phyloP scores from a whole-genome alignment of 2,888 invertebrate species.

The Baronia brevicornis region DNA sequence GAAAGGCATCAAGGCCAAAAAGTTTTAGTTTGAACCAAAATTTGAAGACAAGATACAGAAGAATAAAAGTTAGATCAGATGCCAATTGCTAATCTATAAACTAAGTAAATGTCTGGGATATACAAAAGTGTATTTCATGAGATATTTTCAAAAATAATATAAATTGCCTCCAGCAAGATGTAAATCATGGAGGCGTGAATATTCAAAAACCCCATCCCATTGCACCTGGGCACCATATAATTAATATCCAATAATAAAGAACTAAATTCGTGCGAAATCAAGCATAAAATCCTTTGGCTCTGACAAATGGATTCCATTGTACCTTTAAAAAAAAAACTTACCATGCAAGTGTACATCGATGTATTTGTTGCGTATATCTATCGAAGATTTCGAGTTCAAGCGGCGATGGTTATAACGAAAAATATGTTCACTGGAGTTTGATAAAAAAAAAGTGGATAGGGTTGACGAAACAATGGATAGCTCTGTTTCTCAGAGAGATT shows the following conservation, averaged over 20 bases:
- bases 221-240: slow-evolving; percentile 35
- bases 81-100: no score
- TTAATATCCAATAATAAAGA: slow-evolving; percentile 33
- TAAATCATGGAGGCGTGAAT: slow-evolving; percentile 35
- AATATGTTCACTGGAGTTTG: neutral
- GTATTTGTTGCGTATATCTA: neutral
- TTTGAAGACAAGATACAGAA: no score
- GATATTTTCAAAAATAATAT: slow-evolving; percentile 9
- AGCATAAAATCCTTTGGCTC: slow-evolving; percentile 35
- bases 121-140: no score
- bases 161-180: slow-evolving; percentile 26
- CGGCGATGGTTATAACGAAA: slow-evolving; percentile 1
- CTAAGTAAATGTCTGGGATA: no score
- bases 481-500: slow-evolving; percentile 24
- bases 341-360: slow-evolving; percentile 16
- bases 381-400: neutral
- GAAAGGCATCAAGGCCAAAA: no score
- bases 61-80: no score
- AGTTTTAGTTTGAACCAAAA: no score
- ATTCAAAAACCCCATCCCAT: slow-evolving; percentile 25
- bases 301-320: slow-evolving; percentile 18
- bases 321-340: slow-evolving; percentile 6
- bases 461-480: slow-evolving; percentile 19
- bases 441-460: slow-evolving; percentile 14
- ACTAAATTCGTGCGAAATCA: slow-evolving; percentile 38